Percentiles rank a stretch among this genome's conserved stretches.
These are phyloP conservation scores for Sarcophaga caerulescens DNA, from an alignment of 2,888 invertebrate species.

Conservation along the genomic window DNA sequence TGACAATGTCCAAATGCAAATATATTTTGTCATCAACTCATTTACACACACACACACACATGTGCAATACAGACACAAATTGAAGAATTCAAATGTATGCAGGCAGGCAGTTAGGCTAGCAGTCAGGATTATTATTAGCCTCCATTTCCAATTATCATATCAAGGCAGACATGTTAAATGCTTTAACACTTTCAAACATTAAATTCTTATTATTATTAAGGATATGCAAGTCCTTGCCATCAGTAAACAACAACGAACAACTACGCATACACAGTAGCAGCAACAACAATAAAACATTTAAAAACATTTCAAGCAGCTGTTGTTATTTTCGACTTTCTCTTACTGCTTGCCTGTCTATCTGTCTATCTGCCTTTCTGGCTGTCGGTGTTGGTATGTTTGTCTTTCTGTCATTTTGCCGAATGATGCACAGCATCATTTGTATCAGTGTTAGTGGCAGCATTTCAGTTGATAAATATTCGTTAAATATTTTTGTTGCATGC, in stretches of 20 bases:
- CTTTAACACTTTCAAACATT: slow-evolving; percentile 67
- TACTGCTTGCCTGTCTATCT: background rate
- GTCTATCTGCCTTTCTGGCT: too few relatives aligned
- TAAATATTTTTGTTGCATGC: slow-evolving; percentile 52
- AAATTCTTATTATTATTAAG: slow-evolving; percentile 68
- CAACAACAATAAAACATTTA: slow-evolving; percentile 17
- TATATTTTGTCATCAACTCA: slow-evolving; percentile 50
- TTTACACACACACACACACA: background rate
- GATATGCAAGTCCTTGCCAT: slow-evolving; percentile 34
- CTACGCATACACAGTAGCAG: background rate
- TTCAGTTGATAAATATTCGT: slow-evolving; percentile 60
- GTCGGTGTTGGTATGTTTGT: background rate
- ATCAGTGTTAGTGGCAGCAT: slow-evolving; percentile 31
- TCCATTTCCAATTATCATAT: slow-evolving; percentile 68
- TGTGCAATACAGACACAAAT: background rate
- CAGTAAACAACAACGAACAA: slow-evolving; percentile 8
- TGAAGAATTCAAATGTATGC: slow-evolving; percentile 33
- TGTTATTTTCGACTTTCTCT: slow-evolving; percentile 31
- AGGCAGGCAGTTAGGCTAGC: slow-evolving; percentile 1
- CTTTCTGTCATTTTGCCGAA: background rate
- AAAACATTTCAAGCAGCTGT: slow-evolving; percentile 46
- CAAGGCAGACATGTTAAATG: slow-evolving; percentile 67
- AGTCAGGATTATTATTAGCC: slow-evolving; percentile 55
- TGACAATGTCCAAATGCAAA: background rate
- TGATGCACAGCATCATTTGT: slow-evolving; percentile 6